Conservation (phyloP, 2,888 invertebrate species). For the Leptopilina syphax region DNA sequence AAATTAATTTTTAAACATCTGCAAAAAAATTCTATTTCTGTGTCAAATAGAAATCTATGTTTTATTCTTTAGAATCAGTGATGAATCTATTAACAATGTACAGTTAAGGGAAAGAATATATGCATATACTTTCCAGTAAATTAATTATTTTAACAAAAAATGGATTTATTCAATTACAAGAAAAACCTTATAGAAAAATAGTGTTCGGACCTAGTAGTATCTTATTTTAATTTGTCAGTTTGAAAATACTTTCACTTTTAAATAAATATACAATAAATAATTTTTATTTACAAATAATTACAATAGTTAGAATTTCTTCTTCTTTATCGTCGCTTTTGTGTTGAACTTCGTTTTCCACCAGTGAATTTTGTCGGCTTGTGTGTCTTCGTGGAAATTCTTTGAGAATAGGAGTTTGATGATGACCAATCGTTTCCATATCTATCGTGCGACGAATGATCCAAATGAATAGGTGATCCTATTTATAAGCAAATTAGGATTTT, state of each 20-base stretch:
- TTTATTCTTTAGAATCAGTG: background rate
- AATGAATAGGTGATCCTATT: slow-evolving; percentile 17
- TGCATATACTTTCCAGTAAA: slow-evolving; percentile 7
- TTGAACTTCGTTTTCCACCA: slow-evolving; percentile 20
- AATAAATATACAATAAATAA: background rate
- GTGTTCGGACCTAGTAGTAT: background rate
- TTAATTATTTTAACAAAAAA: too few relatives aligned
- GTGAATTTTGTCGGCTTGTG: background rate
- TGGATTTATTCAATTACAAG: too few relatives aligned
- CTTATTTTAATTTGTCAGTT: background rate
- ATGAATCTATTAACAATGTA: background rate
- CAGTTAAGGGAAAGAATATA: background rate
- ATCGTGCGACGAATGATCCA: slow-evolving; percentile 46
- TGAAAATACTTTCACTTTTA: too few relatives aligned
- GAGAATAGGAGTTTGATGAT: background rate
- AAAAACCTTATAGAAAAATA: background rate
- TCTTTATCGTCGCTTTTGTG: background rate
- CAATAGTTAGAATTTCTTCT: background rate
- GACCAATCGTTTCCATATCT: slow-evolving; percentile 54
- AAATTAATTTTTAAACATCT: slow-evolving; percentile 11
- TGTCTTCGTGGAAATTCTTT: slow-evolving; percentile 2
- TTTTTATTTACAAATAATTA: slow-evolving; percentile 12
- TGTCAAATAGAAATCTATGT: background rate
- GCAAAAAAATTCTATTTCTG: slow-evolving; percentile 1
- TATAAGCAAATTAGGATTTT: background rate